Evolutionary conservation across 2,113 vertebrate species (phyloP), one percentile per base, ranked within the genome.

Genomic region (Podiceps cristatus): DNA sequence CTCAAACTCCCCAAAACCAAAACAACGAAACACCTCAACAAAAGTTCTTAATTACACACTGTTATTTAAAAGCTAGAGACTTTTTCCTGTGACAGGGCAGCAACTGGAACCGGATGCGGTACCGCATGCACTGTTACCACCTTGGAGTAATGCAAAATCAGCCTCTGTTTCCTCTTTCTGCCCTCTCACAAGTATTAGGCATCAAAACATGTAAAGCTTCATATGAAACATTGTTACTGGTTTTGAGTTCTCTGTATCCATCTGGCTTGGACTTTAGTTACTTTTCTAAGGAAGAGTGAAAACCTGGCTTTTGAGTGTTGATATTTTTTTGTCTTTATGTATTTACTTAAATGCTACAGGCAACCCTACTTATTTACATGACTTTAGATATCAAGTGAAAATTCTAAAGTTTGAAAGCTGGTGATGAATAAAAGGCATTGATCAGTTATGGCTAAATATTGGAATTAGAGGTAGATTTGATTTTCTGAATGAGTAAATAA

Each of bases 361-460:
- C 11, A 79, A 5, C 16, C 11, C 62, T 71, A 49, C 11, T 25
- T 63, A 68, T 20, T 62, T 66, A 15, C 13, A 18, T 33, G 50
- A 14, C 8, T 67, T 24, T 33, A 37, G 47, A 14, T 10, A 66
- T 4, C 31, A 60, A 50, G 20, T 25, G 5, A 66, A 37, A 40
- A 45, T 23, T 91, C 35, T 8, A 2, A 47, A 52, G 69, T 19
- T 62, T 33, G 22, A 27, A 81, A 72, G 35, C 13, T 67, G 18
- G 1, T 35, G 28, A 29, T 52, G 29, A 66, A 33, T 71, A 50
- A 66, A 79, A 63, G 8, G 25, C 9, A 11, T 0, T 0, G 0
- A 37, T 28, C n/a, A 68, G 7, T 74, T 78, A 19, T 13, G 15
- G 7, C 56, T 42, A 60, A 66, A n/a, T 64, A 8, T 4, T 47